A percentile compares a stretch with the other conserved stretches of the same genome.
Conservation (phyloP, 2,113 vertebrate genomes). For the Neofelis nebulosa region DNA sequence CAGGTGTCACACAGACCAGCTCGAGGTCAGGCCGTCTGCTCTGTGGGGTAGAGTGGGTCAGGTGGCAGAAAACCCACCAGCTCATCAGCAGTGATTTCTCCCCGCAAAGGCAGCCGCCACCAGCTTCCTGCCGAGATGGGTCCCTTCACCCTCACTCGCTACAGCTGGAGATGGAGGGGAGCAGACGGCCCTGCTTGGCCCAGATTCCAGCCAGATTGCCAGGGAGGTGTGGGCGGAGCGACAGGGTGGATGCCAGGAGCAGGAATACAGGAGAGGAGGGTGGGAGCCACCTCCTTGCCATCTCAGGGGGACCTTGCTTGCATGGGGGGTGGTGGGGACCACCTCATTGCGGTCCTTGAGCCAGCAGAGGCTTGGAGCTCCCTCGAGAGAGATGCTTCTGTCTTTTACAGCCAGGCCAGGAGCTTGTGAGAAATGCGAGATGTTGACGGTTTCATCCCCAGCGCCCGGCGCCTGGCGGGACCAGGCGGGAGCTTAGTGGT, state of each 20-base stretch:
- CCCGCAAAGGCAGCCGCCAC: slow-evolving; percentile 19
- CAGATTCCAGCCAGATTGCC: slow-evolving; percentile 71
- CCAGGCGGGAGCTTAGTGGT: not conserved
- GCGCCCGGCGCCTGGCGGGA: not conserved
- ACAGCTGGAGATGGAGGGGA: slow-evolving; percentile 61
- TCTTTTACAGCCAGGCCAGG: not conserved
- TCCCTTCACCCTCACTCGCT: not conserved
- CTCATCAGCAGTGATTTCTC: not conserved
- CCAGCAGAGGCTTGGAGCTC: not conserved
- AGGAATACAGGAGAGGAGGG: slow-evolving; percentile 32
- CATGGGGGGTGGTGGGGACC: rapidly evolving
- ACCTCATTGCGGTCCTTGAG: not conserved
- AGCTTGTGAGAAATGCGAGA: not conserved
- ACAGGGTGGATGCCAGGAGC: slow-evolving; percentile 2
- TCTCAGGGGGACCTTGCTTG: not conserved
- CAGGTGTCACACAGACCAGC: not conserved
- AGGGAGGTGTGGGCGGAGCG: slow-evolving; percentile 55
- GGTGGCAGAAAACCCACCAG: slow-evolving; percentile 12
- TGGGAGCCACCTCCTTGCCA: not conserved
- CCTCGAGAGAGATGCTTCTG: not conserved
- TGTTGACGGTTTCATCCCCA: not conserved
- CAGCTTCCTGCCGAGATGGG: slow-evolving; percentile 46
- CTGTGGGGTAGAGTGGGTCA: not conserved
- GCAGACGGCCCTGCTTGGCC: slow-evolving; percentile 81
- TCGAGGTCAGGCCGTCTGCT: not conserved